Evolutionary conservation across 23 tunicate species (phyloP), one percentile per base, ranked within the genome.

Genomic region (Trididemnum miniatum): DNA sequence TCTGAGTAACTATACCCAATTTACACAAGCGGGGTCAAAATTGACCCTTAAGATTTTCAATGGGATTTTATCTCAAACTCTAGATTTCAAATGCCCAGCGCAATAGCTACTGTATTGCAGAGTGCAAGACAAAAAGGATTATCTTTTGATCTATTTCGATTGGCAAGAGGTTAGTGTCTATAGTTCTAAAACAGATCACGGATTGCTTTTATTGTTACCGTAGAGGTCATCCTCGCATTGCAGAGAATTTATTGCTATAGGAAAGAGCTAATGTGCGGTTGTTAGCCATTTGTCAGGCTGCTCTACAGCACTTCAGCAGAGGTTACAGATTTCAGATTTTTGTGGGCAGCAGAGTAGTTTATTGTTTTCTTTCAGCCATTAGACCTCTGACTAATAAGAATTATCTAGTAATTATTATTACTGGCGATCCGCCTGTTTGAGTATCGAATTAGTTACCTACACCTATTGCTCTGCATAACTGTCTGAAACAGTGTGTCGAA

Each of bases 121-220:
- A n/a, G n/a, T n/a, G 69, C 69, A 62, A 27, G 23, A 24, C 7
- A 62, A 62, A 62, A 62, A 62, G 24, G 28, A 62, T 62, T 62
- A 18, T 62, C 69, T 62, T 62, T 62, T 62, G 69, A 62, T 27
- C 69, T 62, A 62, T 62, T 62, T 62, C 69, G 69, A 23, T 62
- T 62, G 25, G 57, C 20, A 62, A 62, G 27, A 62, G 23, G 23
- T 62, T 23, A 62, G 27, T 62, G 25, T 62, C 23, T 62, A 62
- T 20, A 15, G 24, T 62, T 15, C 27, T 62, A n/a, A n/a, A n/a
- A n/a, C n/a, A n/a, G n/a, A n/a, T n/a, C n/a, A n/a, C 69, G 23
- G 69, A 62, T 23, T 62, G 69, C 28, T 62, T 62, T 27, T 62
- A 62, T 62, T 62, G 4, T 62, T 62, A 62, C 23, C 27, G 28